Base-by-base conservation (phyloP, 2,888 invertebrate genomes). In the Leptodirus hochenwartii region DNA sequence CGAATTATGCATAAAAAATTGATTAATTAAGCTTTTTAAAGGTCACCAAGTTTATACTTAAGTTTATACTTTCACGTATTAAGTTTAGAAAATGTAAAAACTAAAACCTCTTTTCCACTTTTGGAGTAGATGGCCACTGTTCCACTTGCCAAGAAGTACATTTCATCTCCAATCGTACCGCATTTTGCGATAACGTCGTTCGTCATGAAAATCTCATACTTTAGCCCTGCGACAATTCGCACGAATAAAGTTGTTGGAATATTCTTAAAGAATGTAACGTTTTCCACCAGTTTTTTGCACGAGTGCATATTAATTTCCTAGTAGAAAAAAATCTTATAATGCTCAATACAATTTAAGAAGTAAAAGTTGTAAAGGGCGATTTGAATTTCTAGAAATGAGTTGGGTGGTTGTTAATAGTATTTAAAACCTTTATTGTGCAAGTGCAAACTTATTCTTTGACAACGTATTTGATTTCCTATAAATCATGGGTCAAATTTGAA, bases 61-160 rank as follows among this genome's bases (percentile, higher is more conserved):
- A n/a, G n/a, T n/a, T n/a, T n/a, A n/a, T n/a, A n/a, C n/a, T n/a
- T n/a, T n/a, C n/a, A n/a, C n/a, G n/a, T n/a, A n/a, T n/a, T n/a
- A n/a, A n/a, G n/a, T n/a, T n/a, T n/a, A n/a, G n/a, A n/a, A n/a
- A n/a, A n/a, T n/a, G n/a, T n/a, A n/a, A n/a, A n/a, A n/a, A n/a
- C n/a, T n/a, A 4, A 12, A 10, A 51, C 53, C 44, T 56, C 55
- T 44, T 47, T 47, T 17, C 64, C 64, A 1, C 54, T 53, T 27
- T 46, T 43, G 2, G 62, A 61, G 37, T 60, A 63, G 30, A 64
- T 54, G 0, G 64, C 63, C 2, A 66, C 65, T 0, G 63, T 62
- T 3, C 67, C 67, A 10, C 50, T 56, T 2, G 60, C 59, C 32
- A 67, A 65, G 39, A 66, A 66, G 40, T 62, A 66, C 66, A 67